These are phyloP conservation scores for Rhopalosiphum nymphaeae DNA, from an alignment of 2,888 invertebrate genomes.

Conservation along the genomic window DNA sequence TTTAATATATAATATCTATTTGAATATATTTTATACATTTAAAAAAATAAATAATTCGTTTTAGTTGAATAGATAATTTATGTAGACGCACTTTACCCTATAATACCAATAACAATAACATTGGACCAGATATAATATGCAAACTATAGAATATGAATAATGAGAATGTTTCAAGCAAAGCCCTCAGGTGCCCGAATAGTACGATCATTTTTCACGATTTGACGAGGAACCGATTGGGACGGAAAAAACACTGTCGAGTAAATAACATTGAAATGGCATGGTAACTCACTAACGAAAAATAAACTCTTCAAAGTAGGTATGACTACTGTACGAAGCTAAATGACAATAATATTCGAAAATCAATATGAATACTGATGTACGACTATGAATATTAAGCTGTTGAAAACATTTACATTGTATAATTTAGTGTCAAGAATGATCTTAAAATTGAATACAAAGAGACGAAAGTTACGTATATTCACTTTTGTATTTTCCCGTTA, in stretches of 20 bases:
- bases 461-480: not conserved
- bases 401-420: not conserved
- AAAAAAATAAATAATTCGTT: not conserved
- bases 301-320: not conserved
- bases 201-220: not conserved
- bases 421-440: not conserved
- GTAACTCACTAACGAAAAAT: not conserved
- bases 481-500: not conserved
- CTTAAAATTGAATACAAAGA: not conserved
- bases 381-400: not conserved
- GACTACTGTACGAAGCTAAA: not conserved
- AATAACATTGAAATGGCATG: not conserved
- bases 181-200: not conserved
- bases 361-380: not conserved
- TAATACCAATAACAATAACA: not conserved
- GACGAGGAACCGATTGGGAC: not conserved
- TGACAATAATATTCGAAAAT: not conserved
- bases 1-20: no score
- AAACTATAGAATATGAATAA: slow-evolving; percentile 6
- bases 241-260: not conserved
- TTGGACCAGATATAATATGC: not conserved
- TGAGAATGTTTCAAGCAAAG: not conserved
- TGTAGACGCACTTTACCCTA: not conserved
- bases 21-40: no score
- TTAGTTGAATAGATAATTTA: not conserved